A percentile compares a stretch with the other conserved stretches of the same genome.
Conservation (phyloP, 1,140 invertebrate genomes). For the Aphaenogaster ashmeadi region DNA sequence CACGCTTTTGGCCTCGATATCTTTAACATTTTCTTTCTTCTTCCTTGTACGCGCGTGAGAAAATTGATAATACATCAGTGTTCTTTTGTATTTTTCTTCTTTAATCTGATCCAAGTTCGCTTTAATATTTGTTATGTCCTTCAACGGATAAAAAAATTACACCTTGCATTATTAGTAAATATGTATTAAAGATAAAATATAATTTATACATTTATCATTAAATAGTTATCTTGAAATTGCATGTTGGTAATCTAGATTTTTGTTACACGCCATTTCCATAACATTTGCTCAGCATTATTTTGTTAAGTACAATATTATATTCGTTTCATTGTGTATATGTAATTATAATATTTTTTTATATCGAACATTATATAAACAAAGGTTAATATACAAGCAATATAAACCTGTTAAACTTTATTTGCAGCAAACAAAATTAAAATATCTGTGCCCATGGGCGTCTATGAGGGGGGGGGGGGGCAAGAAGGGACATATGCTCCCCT, state of each 20-base stretch:
- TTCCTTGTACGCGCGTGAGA: constrained; percentile 4
- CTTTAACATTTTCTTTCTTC: constrained; percentile 19
- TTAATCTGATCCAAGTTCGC: not conserved
- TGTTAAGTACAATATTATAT: not conserved
- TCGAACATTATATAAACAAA: not conserved
- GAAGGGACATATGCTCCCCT: no score
- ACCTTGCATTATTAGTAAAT: constrained; percentile 9
- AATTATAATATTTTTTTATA: not conserved
- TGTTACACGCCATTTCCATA: not conserved
- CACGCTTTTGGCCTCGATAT: constrained; percentile 19
- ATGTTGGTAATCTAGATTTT: not conserved
- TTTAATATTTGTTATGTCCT: not conserved
- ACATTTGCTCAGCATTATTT: not conserved
- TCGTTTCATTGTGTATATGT: not conserved
- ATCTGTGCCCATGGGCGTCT: no score
- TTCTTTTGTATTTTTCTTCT: not conserved
- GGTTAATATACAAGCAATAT: not conserved
- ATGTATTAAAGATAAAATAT: constrained; percentile 9
- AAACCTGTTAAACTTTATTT: not conserved
- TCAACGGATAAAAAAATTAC: not conserved
- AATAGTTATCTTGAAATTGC: not conserved
- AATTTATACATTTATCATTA: constrained; percentile 4
- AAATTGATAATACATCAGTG: constrained; percentile 41
- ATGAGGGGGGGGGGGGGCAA: no score
- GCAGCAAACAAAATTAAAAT: constrained; percentile 4